These are phyloP conservation scores for Aphis craccivora DNA, from an alignment of 1,140 invertebrate genomes.

Conservation along the genomic window DNA sequence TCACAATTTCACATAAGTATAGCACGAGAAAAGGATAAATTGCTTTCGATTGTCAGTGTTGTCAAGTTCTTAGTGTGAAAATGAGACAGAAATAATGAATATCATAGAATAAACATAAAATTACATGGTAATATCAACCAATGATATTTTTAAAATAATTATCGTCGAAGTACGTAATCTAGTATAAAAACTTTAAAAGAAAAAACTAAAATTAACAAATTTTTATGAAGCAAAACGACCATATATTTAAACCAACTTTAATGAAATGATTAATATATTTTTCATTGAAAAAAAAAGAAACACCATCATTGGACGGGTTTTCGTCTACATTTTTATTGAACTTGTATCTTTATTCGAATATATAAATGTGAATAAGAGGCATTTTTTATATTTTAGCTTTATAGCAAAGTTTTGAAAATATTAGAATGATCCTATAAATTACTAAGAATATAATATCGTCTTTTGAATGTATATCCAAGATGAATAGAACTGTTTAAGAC, in stretches of 20 bases:
- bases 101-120: not conserved
- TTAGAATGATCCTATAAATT: not conserved
- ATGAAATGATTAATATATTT: not conserved
- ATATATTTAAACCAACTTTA: not conserved
- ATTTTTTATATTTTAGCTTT: not conserved
- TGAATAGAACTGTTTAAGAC: not conserved
- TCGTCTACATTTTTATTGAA: not conserved
- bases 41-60: not conserved
- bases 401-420: not conserved
- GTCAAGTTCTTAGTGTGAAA: not conserved
- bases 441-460: not conserved
- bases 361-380: not conserved
- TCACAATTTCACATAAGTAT: not conserved
- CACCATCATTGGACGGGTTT: not conserved
- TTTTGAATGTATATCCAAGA: not conserved
- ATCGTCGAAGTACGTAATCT: not conserved
- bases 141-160: not conserved
- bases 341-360: not conserved
- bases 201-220: not conserved
- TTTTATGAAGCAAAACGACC: not conserved
- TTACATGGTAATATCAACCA: too few relatives aligned
- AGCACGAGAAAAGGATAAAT: not conserved
- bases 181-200: not conserved
- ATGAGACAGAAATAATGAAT: not conserved
- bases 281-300: not conserved